phyloP scores from a whole-genome alignment of 1,140 invertebrate species.

The Acromyrmex charruanus region DNA sequence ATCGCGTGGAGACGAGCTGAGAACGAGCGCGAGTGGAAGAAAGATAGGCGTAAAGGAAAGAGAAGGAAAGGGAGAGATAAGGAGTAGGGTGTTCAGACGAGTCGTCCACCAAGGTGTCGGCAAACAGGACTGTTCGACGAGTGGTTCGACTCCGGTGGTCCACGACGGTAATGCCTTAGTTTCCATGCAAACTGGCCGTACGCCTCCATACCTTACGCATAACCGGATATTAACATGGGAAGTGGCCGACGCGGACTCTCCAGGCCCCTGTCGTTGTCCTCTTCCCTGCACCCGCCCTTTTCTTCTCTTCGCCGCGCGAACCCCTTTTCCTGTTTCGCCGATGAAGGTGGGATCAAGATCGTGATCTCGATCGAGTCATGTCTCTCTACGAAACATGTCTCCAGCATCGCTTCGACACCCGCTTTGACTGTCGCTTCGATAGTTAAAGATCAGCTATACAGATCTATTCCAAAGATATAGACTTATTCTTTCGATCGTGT shows the following conservation, averaged over 20 bases:
- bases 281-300: conserved; percentile 29
- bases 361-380: conserved; percentile 65
- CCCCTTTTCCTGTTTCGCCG: not conserved
- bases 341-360: conserved; percentile 64
- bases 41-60: not conserved
- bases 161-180: conserved; percentile 84
- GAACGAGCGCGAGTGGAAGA: conserved; percentile 56
- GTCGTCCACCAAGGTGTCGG: conserved; percentile 82
- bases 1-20: conserved; percentile 71
- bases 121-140: conserved; percentile 84
- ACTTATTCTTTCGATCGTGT: conserved; percentile 60
- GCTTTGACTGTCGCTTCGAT: not conserved
- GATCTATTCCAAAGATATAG: conserved; percentile 71
- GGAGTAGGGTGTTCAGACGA: conserved; percentile 58
- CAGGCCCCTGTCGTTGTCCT: conserved; percentile 49
- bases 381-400: conserved; percentile 67
- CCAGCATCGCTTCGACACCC: conserved; percentile 24
- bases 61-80: conserved; percentile 66
- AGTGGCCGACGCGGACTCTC: conserved; percentile 81
- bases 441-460: conserved; percentile 39
- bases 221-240: conserved; percentile 86
- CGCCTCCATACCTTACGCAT: conserved; percentile 85
- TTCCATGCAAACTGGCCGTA: conserved; percentile 85
- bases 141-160: conserved; percentile 85
- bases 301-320: not conserved